Percentiles rank a stretch among this genome's conserved stretches.
Conservation (phyloP, 2,888 invertebrate genomes). For the Eledone cirrhosa region DNA sequence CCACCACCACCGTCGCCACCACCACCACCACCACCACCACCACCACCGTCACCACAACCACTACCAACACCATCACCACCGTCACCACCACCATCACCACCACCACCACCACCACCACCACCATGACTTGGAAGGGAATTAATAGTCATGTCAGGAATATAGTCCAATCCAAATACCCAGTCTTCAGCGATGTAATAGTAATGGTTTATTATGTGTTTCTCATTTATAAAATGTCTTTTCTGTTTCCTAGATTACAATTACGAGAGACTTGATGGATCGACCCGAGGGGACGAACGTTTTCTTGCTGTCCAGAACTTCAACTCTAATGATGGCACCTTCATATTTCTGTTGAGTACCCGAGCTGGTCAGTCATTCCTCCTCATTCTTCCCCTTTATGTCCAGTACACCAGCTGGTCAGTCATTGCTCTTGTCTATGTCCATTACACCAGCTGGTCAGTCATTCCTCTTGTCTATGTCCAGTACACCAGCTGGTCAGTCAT, state of each 20-base stretch:
- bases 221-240: slow-evolving; percentile 30
- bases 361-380: slow-evolving; percentile 62
- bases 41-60: too few species aligned
- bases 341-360: slow-evolving; percentile 68
- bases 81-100: too few species aligned
- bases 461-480: not conserved
- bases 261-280: slow-evolving; percentile 68
- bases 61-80: too few species aligned
- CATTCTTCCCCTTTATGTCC: not conserved
- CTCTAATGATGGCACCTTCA: slow-evolving; percentile 63
- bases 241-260: slow-evolving; percentile 62
- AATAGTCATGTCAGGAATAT: too few species aligned
- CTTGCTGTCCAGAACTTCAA: slow-evolving; percentile 67
- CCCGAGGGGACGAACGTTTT: slow-evolving; percentile 67
- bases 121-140: too few species aligned
- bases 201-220: too few species aligned
- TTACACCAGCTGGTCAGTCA: not conserved
- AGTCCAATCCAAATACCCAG: too few species aligned
- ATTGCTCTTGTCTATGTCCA: too few species aligned
- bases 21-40: too few species aligned
- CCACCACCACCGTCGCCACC: too few species aligned
- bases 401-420: not conserved
- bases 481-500: not conserved
- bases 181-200: too few species aligned
- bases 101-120: too few species aligned